Conservation (phyloP, 2,888 invertebrate genomes). For the Gerris lacustris region DNA sequence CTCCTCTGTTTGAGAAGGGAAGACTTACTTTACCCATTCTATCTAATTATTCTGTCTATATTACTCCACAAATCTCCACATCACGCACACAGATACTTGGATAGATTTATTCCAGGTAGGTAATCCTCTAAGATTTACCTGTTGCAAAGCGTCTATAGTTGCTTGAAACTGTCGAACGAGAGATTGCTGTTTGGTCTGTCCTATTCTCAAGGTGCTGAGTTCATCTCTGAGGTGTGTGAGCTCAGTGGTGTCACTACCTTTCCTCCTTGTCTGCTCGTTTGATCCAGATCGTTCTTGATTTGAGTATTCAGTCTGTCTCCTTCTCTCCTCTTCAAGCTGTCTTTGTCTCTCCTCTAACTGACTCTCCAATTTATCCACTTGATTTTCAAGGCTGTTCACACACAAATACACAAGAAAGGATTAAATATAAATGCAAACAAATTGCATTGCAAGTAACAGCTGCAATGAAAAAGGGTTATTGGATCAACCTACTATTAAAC, state of each 20-base stretch:
- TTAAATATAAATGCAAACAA: neutral
- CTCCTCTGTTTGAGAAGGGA: too few relatives aligned
- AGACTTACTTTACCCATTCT: too few relatives aligned
- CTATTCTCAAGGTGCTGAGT: slow-evolving; percentile 54
- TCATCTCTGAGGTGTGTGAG: slow-evolving; percentile 48
- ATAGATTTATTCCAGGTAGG: too few relatives aligned
- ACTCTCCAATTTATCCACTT: slow-evolving; percentile 65
- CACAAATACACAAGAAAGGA: slow-evolving; percentile 21
- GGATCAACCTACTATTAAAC: too few relatives aligned
- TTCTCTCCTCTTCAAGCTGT: slow-evolving; percentile 48
- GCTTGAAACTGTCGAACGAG: slow-evolving; percentile 63
- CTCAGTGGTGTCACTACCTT: slow-evolving; percentile 28
- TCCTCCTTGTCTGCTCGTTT: slow-evolving; percentile 9
- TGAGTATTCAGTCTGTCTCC: slow-evolving; percentile 40
- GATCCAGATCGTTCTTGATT: neutral
- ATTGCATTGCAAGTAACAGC: too few relatives aligned
- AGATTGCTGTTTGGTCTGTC: slow-evolving; percentile 57
- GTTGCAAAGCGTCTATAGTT: slow-evolving; percentile 55
- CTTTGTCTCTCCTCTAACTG: slow-evolving; percentile 73
- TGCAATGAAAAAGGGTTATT: too few relatives aligned
- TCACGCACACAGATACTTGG: too few relatives aligned
- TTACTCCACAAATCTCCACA: too few relatives aligned
- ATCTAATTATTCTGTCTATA: too few relatives aligned
- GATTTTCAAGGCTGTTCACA: slow-evolving; percentile 50
- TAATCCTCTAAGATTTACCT: slow-evolving; percentile 43